phyloP scores from a whole-genome alignment of 1,140 invertebrate genomes.

The Ladona fulva region DNA sequence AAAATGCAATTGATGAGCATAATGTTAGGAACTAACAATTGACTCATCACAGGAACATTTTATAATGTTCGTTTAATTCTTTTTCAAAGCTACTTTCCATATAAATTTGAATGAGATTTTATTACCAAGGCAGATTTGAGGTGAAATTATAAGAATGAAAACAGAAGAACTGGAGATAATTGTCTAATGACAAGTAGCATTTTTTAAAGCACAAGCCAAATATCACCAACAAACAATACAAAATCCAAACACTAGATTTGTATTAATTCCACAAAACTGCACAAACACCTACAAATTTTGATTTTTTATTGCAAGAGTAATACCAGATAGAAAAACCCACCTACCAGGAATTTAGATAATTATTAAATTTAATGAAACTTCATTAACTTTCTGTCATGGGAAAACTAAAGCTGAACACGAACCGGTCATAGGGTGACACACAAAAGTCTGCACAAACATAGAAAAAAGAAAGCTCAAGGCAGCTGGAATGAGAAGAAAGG shows the following conservation, averaged over 20 bases:
- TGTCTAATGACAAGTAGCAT: not conserved
- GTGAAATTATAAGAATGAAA: not conserved
- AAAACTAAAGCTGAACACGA: too few species aligned
- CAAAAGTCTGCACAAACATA: too few species aligned
- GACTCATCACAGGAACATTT: not conserved
- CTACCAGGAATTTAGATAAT: too few species aligned
- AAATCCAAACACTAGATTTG: not conserved
- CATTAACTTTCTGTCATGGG: too few species aligned
- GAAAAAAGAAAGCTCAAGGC: too few species aligned
- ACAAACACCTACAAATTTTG: not conserved
- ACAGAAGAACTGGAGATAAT: not conserved
- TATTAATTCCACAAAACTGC: not conserved
- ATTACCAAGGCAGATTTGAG: not conserved
- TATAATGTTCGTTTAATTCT: not conserved
- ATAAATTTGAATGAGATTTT: not conserved
- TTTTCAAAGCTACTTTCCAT: not conserved
- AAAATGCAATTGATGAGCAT: not conserved
- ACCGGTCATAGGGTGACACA: too few species aligned
- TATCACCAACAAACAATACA: too few species aligned
- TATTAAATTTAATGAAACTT: too few species aligned
- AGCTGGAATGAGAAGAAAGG: too few species aligned
- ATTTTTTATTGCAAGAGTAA: too few species aligned
- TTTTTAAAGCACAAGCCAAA: not conserved
- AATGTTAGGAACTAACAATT: not conserved
- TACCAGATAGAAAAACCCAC: too few species aligned